Conservation (phyloP, 2,113 vertebrate genomes). For the Albula glossodonta region DNA sequence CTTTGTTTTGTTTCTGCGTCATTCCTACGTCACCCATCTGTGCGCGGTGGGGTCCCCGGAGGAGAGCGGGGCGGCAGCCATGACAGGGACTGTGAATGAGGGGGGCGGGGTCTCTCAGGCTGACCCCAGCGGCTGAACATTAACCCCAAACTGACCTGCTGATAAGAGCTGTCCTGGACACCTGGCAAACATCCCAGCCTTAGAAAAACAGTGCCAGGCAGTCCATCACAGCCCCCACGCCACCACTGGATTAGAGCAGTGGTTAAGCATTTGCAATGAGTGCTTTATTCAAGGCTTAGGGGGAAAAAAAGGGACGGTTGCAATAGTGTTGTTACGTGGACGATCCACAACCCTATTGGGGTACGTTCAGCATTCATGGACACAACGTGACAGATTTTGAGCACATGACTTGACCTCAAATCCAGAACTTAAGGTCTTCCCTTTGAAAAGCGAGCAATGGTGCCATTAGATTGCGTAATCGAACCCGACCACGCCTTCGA, state of each 20-base stretch:
- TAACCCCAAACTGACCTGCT: slow-evolving; percentile 65
- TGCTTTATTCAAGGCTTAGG: neutral
- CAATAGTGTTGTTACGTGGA: neutral
- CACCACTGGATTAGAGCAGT: slow-evolving; percentile 18
- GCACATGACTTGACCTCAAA: neutral
- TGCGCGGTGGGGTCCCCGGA: neutral
- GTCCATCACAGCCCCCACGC: slow-evolving; percentile 5
- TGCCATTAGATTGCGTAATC: neutral
- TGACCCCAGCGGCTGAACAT: slow-evolving; percentile 50
- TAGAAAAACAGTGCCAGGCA: slow-evolving; percentile 42
- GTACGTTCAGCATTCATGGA: too few relatives aligned
- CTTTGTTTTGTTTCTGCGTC: slow-evolving; percentile 10
- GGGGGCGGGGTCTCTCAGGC: neutral
- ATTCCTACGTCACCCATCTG: neutral
- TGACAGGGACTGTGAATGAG: neutral
- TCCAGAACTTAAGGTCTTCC: neutral
- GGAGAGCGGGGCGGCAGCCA: neutral
- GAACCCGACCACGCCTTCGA: neutral
- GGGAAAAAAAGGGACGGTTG: neutral
- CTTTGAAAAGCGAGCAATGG: neutral
- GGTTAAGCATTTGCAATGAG: neutral
- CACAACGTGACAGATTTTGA: neutral
- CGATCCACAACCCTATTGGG: too few relatives aligned
- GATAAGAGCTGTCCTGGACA: slow-evolving; percentile 63
- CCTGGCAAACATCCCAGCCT: slow-evolving; percentile 63